Base-by-base conservation (phyloP, 2,797 vertebrate genomes). In the Manis crassicaudata region DNA sequence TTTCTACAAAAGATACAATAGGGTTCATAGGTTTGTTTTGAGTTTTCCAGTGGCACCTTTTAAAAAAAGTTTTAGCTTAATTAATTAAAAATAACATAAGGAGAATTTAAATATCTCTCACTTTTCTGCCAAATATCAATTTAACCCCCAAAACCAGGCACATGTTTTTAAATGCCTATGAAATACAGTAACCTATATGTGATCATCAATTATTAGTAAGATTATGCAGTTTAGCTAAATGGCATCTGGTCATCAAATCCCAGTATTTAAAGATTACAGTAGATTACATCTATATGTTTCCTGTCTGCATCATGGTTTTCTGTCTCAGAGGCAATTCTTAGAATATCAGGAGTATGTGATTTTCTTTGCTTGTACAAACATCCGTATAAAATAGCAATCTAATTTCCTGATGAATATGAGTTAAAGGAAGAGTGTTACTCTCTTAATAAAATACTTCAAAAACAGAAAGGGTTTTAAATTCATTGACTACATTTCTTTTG, bases 381-480 rank as follows among this genome's bases (percentile, higher is more conserved):
- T n/a, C 8, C 46, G 8, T 63, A 17, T 93, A 72, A 92, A 92
- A 46, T 6, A 84, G 46, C 29, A 86, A 56, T 62, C 63, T 60
- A 85, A 75, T 75, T 82, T 97, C 80, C 43, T 67, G 35, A 96
- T 21, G 94, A 85, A 76, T 32, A 40, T n/a, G 40, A 84, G 52
- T 73, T 85, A 86, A 88, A 88, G 40, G 27, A 52, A 65, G 58
- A 86, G 25, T 43, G 7, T 85, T 88, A 80, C 62, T 70, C 21
- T 62, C 27, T 40, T 72, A 32, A 84, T 43, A 27, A 94, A 90
- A 75, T 81, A 80, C 11, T 86, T 77, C 13, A 11, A 46, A 46
- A 62, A 91, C 16, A 94, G 21, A 67, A 67, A 88, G 80, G 29
- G 6, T 60, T 79, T 90, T 79, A 50, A 35, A 62, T 67, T 93